phyloP scores from a whole-genome alignment of 2,113 vertebrate genomes.

The Gasterosteus nipponicus region DNA sequence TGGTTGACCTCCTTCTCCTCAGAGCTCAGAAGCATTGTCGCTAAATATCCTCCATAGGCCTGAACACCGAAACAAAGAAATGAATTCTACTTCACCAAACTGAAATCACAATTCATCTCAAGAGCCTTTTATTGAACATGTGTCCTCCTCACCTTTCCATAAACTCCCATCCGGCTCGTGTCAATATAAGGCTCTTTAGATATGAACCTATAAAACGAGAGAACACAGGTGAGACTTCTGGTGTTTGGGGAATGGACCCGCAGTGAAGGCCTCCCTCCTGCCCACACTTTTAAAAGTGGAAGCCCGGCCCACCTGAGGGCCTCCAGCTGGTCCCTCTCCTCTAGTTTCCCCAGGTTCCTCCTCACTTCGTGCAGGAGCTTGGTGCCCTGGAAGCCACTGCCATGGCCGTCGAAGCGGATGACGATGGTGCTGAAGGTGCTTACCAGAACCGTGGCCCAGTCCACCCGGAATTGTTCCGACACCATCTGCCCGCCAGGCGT shows the following conservation, averaged over 20 bases:
- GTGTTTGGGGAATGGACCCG: background rate
- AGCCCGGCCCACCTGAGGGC: slow-evolving; percentile 85
- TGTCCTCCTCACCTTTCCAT: slow-evolving; percentile 87
- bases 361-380: slow-evolving; percentile 91
- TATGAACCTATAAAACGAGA: slow-evolving; percentile 81
- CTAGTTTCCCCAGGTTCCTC: slow-evolving; percentile 85
- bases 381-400: slow-evolving; percentile 95
- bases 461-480: slow-evolving; percentile 89
- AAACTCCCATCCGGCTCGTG: slow-evolving; percentile 88
- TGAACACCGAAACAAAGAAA: slow-evolving; percentile 54
- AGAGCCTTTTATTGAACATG: background rate
- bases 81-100: background rate
- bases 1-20: slow-evolving; percentile 84
- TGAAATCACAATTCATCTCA: background rate
- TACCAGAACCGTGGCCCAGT: slow-evolving; percentile 92
- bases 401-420: slow-evolving; percentile 90
- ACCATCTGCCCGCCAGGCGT: slow-evolving; percentile 92
- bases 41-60: slow-evolving; percentile 96
- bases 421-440: slow-evolving; percentile 90
- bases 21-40: slow-evolving; percentile 86
- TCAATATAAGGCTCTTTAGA: slow-evolving; percentile 89
- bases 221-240: background rate
- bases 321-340: slow-evolving; percentile 91
- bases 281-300: background rate
- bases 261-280: background rate